These are phyloP conservation scores for Acrobasis consociella DNA, from an alignment of 2,888 invertebrate species.

Conservation along the genomic window DNA sequence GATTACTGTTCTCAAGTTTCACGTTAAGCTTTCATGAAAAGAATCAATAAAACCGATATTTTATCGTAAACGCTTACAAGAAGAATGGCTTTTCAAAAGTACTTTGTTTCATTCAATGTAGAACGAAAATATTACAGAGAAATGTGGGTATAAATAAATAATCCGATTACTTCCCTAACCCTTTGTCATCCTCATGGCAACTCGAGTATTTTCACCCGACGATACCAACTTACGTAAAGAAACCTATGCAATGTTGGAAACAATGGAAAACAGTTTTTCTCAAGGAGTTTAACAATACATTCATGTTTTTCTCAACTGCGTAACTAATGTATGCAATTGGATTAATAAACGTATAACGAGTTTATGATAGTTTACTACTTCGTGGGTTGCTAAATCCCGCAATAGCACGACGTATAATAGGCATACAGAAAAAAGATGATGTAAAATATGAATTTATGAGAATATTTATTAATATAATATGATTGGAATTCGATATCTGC, in stretches of 20 bases:
- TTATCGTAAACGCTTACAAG: not conserved
- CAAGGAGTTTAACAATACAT: conserved; percentile 36
- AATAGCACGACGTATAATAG: not conserved
- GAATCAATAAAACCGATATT: conserved; percentile 3
- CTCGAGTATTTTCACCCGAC: conserved; percentile 36
- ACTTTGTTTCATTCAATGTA: not conserved
- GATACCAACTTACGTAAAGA: conserved; percentile 46
- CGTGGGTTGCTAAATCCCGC: not conserved
- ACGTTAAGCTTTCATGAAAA: not conserved
- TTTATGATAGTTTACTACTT: not conserved
- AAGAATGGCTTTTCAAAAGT: not conserved
- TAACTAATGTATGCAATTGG: conserved; percentile 31
- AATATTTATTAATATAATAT: not conserved
- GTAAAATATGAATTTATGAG: too few species aligned
- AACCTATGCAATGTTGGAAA: conserved; percentile 42
- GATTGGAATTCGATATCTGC: not conserved
- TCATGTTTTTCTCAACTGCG: conserved; percentile 25
- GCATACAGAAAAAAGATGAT: too few species aligned
- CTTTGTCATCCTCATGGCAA: conserved; percentile 40
- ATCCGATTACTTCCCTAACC: conserved; percentile 36
- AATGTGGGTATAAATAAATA: conserved; percentile 19
- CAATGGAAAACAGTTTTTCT: conserved; percentile 33
- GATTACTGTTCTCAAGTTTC: not conserved
- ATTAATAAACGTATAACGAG: conserved; percentile 25
- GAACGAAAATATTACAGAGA: conserved; percentile 12